phyloP scores from a whole-genome alignment of 2,797 vertebrate genomes.

The Melanotaenia boesemani region DNA sequence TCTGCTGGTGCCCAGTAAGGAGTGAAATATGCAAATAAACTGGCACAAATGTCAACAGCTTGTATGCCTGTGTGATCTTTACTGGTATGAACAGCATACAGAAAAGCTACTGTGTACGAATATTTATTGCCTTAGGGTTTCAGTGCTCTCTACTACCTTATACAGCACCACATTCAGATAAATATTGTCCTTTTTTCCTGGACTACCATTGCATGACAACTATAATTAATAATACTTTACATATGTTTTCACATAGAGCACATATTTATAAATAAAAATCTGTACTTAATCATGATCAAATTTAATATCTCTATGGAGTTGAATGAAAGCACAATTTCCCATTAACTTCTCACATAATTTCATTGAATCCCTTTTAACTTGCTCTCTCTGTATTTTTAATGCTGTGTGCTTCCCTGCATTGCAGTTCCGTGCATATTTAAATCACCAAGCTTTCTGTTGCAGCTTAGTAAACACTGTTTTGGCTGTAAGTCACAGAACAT shows the following conservation, averaged over 20 bases:
- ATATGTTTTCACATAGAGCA: neutral
- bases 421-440: too few relatives aligned
- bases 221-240: neutral
- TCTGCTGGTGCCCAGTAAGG: conserved; percentile 3
- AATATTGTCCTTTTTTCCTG: neutral
- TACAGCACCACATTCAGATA: neutral
- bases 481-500: neutral
- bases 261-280: neutral
- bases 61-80: neutral
- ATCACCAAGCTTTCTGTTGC: too few relatives aligned
- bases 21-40: conserved; percentile 22
- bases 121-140: neutral
- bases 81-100: neutral
- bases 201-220: neutral
- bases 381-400: neutral
- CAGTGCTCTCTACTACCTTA: neutral
- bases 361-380: neutral
- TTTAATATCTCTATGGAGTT: neutral
- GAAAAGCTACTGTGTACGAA: neutral
- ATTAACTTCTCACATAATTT: neutral
- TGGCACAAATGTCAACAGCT: neutral
- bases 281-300: neutral
- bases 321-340: neutral
- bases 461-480: neutral
- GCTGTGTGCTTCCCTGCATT: too few relatives aligned